Evolutionary conservation across 2,888 invertebrate species (phyloP).

Genomic region (Perdita meconis): DNA sequence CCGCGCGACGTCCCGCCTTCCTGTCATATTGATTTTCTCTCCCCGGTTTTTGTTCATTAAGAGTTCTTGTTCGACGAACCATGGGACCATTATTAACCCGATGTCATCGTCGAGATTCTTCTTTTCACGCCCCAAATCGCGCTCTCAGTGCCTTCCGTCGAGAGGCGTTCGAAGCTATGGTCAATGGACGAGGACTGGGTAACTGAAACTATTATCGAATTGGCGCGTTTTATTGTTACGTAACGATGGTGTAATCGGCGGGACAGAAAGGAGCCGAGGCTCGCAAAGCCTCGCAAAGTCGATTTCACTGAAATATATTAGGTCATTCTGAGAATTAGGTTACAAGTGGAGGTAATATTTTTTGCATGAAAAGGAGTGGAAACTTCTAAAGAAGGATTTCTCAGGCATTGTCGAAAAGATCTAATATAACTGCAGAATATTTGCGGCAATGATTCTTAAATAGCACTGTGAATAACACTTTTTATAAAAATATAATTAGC

Average conservation of each 20-base stretch:
- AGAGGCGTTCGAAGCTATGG: conserved; percentile 3
- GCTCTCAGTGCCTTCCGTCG: not conserved
- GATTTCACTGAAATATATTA: too few relatives aligned
- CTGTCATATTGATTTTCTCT: conserved; percentile 6
- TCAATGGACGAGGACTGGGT: not conserved
- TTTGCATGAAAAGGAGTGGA: too few relatives aligned
- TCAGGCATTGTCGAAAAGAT: too few relatives aligned
- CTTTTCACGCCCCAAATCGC: conserved; percentile 10
- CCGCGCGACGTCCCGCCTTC: conserved; percentile 20
- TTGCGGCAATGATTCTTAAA: too few relatives aligned
- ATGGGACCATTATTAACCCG: conserved; percentile 8
- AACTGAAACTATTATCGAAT: not conserved
- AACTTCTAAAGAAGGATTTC: too few relatives aligned
- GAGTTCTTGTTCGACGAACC: conserved; percentile 1
- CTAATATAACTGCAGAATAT: too few relatives aligned
- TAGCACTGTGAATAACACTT: too few relatives aligned
- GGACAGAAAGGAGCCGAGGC: not conserved
- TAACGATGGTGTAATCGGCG: not conserved
- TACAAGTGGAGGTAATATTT: too few relatives aligned
- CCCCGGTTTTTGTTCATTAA: not conserved
- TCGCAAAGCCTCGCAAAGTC: too few relatives aligned
- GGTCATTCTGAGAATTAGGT: too few relatives aligned
- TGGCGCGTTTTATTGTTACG: not conserved
- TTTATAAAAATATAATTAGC: too few relatives aligned
- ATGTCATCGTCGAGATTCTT: not conserved